These are phyloP conservation scores for Euplexia lucipara DNA, from an alignment of 2,888 invertebrate species.

Conservation along the genomic window DNA sequence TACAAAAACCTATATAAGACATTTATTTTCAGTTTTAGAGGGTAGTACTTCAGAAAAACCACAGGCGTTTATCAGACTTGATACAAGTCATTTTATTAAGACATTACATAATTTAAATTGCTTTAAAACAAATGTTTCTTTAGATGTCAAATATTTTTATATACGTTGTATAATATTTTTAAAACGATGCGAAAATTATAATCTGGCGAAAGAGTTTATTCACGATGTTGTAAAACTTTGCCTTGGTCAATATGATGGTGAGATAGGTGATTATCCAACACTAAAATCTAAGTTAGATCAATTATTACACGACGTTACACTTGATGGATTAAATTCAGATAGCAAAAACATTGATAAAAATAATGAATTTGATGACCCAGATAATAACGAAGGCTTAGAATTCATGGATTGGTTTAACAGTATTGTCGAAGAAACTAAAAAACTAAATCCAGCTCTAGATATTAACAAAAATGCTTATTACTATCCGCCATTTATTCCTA, in stretches of 20 bases:
- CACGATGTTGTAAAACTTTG: constrained; percentile 6
- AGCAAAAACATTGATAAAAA: neutral
- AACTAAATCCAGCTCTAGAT: too few relatives aligned
- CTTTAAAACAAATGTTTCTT: constrained; percentile 1
- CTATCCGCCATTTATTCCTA: too few relatives aligned
- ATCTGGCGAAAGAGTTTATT: neutral
- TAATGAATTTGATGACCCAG: constrained; percentile 10
- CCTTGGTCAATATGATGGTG: constrained; percentile 1
- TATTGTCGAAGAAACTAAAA: too few relatives aligned
- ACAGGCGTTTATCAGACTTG: constrained; percentile 7
- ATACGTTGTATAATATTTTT: constrained; percentile 6
- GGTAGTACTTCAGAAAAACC: neutral
- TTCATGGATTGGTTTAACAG: too few relatives aligned
- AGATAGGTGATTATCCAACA: neutral
- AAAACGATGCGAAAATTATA: constrained; percentile 3
- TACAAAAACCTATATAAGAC: constrained; percentile 4
- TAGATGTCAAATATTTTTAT: neutral
- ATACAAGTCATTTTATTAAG: too few relatives aligned
- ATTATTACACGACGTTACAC: neutral
- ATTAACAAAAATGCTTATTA: too few relatives aligned
- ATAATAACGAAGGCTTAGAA: too few relatives aligned
- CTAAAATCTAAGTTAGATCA: neutral
- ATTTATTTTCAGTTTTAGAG: constrained; percentile 2
- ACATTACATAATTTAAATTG: constrained; percentile 6
- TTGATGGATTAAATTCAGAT: constrained; percentile 2